These are phyloP conservation scores for Eupithecia inturbata DNA, from an alignment of 2,888 invertebrate species.

Conservation along the genomic window DNA sequence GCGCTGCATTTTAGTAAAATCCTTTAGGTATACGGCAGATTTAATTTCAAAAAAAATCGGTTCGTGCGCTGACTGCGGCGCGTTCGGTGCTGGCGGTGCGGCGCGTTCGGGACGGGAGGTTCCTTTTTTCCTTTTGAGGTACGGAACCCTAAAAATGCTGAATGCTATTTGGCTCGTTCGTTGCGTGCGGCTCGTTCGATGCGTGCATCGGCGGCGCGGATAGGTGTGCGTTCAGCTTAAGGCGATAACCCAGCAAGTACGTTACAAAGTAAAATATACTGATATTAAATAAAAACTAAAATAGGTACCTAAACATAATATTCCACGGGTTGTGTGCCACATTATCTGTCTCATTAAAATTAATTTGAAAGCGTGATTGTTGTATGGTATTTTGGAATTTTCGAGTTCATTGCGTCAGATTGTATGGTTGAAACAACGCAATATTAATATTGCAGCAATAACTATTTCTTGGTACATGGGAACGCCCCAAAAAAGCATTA, in stretches of 20 bases:
- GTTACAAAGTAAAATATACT: neutral
- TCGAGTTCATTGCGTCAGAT: constrained; percentile 14
- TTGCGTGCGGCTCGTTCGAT: no score
- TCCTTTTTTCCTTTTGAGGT: no score
- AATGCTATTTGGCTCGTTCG: no score
- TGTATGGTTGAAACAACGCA: constrained; percentile 3
- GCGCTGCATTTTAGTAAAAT: no score
- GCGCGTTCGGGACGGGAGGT: no score
- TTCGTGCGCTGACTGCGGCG: no score
- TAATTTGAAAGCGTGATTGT: constrained; percentile 9
- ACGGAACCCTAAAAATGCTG: no score
- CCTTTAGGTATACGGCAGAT: no score
- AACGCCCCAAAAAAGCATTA: neutral
- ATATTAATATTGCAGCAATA: neutral
- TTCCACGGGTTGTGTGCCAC: constrained; percentile 1
- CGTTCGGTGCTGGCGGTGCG: no score
- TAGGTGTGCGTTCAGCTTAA: no score
- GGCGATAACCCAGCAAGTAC: neutral
- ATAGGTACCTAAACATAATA: neutral
- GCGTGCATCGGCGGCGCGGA: no score
- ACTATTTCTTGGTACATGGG: neutral
- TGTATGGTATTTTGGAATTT: constrained; percentile 1
- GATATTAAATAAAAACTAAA: neutral
- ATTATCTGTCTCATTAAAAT: constrained; percentile 17
- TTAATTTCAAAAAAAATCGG: no score